Percentiles rank a stretch among this genome's conserved stretches.
Evolutionary conservation across 2,113 vertebrate genomes (phyloP).

Genomic region (Mus spicilegus): DNA sequence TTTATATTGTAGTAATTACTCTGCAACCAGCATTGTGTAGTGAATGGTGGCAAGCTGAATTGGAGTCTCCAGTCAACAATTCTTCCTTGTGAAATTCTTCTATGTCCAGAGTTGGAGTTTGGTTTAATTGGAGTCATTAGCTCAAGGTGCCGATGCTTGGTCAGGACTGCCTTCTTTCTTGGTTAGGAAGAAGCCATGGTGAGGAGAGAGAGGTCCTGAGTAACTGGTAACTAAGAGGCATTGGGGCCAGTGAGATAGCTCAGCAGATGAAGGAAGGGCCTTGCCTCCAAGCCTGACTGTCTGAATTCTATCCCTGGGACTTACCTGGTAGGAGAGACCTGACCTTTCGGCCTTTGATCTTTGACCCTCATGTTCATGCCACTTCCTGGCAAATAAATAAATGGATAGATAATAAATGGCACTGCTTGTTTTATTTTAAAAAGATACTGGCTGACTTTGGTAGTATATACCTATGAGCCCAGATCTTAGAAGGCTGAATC

Average conservation of each 20-base stretch:
- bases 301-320: not conserved
- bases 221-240: not conserved
- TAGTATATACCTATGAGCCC: not conserved
- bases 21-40: not conserved
- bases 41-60: not conserved
- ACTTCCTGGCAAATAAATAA: not conserved
- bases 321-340: not conserved
- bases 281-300: not conserved
- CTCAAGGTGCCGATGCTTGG: not conserved
- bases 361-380: no score
- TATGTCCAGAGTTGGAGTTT: not conserved
- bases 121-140: constrained; percentile 48
- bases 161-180: not conserved
- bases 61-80: not conserved
- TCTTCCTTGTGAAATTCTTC: constrained; percentile 53
- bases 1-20: constrained; percentile 28
- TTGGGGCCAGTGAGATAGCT: no score
- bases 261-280: no score
- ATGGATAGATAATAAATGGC: not conserved
- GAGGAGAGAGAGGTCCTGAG: not conserved
- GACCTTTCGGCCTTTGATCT: not conserved
- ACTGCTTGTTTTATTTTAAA: not conserved
- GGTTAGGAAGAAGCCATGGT: not conserved
- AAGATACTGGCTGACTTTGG: not conserved
- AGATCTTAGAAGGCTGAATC: not conserved